phyloP scores from a whole-genome alignment of 2,888 invertebrate species.

The Patella caerulea region DNA sequence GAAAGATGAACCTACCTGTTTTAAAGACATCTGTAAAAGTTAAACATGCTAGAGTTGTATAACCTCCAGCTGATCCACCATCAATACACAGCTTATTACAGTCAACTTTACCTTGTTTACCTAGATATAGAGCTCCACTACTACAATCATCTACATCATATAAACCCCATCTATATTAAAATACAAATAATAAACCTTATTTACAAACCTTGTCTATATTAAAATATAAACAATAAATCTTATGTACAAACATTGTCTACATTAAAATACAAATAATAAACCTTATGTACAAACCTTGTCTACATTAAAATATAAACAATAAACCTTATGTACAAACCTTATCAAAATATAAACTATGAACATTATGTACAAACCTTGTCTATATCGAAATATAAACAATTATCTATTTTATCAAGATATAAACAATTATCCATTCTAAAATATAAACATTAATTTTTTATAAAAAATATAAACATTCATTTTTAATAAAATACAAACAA shows the following conservation, averaged over 20 bases:
- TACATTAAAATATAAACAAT: too few species aligned
- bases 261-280: neutral
- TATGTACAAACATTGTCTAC: slow-evolving; percentile 51
- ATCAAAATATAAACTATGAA: too few species aligned
- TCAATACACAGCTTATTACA: slow-evolving; percentile 68
- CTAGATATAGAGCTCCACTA: slow-evolving; percentile 66
- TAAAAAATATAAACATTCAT: too few species aligned
- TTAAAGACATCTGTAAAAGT: slow-evolving; percentile 69
- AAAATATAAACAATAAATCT: too few species aligned
- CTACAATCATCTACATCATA: slow-evolving; percentile 71
- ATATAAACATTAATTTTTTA: too few species aligned
- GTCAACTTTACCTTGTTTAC: slow-evolving; percentile 60
- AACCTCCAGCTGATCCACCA: slow-evolving; percentile 72
- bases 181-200: neutral
- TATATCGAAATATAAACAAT: too few species aligned
- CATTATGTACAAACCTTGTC: too few species aligned
- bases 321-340: too few species aligned
- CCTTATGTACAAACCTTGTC: slow-evolving; percentile 56
- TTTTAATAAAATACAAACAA: too few species aligned
- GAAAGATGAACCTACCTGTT: slow-evolving; percentile 55
- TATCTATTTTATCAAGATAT: too few species aligned
- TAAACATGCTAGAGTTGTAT: slow-evolving; percentile 67
- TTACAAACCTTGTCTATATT: slow-evolving; percentile 67
- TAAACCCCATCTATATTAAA: slow-evolving; percentile 69
- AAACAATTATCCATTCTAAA: too few species aligned